Base-by-base conservation (phyloP, 2,113 vertebrate genomes). In the Spermophilus dauricus region DNA sequence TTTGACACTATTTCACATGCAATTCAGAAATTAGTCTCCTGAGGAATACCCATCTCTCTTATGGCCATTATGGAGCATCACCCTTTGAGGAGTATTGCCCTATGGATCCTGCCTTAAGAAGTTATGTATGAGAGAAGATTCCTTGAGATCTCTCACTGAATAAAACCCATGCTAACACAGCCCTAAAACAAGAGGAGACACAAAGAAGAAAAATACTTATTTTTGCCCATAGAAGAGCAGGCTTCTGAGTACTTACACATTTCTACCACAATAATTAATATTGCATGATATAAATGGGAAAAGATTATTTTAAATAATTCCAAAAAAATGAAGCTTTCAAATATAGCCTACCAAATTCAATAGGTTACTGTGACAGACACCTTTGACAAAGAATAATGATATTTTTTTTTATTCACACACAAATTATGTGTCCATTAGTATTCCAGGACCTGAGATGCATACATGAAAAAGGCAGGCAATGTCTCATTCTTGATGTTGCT, bases 21-120 rank as follows among this genome's bases (percentile, higher is more conserved):
- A 91, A 87, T 97, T 85, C 69, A 81, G 80, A 53, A 98, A 95
- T 97, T 97, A 94, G 94, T 96, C 86, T 95, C 97, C 86, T 77
- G 83, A 89, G 76, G 77, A 95, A 56, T 34, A 72, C 77, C 32
- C 91, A 84, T 90, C 42, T 61, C 95, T 89, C 30, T 97, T 89
- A 16, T 0, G 30, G 10, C 34, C 17, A 26, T 96, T 48, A 82
- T 67, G 97, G 86, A 97, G 4, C 39, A 72, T 93, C 96, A 97
- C 34, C 86, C 97, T 96, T 83, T 94, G 48, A 77, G 65, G 58
- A 95, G 48, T 94, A 51, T 58, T 98, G 91, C 92, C 39, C 45
- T 82, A 96, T 95, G 78, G 17, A 56, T 93, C 48, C 84, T 94
- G 56, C 70, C n/a, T 65, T 80, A 61, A 93, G 48, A 56, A 96